Conservation (phyloP, 2,113 vertebrate genomes). For the Rynchops niger region DNA sequence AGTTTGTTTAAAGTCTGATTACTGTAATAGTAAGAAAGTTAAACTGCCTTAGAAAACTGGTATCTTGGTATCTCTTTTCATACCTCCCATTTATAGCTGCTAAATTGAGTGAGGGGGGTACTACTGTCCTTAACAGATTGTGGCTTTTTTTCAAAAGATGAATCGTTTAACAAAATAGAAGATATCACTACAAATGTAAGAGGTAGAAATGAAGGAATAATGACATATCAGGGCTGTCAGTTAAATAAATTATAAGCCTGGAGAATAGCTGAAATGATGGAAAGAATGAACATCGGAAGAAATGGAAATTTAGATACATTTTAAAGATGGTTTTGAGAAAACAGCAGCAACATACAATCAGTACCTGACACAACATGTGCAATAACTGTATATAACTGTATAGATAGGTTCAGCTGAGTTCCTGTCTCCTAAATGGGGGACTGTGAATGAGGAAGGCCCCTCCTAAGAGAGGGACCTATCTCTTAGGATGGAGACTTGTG, state of each 20-base stretch:
- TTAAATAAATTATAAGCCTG: background rate
- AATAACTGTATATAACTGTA: background rate
- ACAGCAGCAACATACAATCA: background rate
- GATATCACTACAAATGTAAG: background rate
- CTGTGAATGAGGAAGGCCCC: background rate
- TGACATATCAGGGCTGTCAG: background rate
- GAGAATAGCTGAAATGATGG: background rate
- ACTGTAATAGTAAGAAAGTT: background rate
- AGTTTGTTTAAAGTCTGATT: background rate
- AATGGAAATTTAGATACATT: background rate
- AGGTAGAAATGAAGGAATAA: background rate
- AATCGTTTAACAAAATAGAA: background rate
- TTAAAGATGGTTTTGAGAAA: background rate
- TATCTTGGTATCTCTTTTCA: background rate
- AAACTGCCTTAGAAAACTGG: background rate
- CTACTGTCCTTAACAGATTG: background rate
- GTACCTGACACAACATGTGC: background rate
- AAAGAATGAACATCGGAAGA: background rate
- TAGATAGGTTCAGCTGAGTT: slow-evolving; percentile 18
- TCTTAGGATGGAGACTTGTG: background rate
- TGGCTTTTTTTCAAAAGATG: background rate
- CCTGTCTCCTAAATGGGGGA: background rate
- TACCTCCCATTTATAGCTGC: background rate
- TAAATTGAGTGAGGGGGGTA: background rate
- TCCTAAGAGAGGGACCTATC: background rate